Percentiles rank a stretch among this genome's conserved stretches.
phyloP scores from a whole-genome alignment of 2,797 vertebrate genomes.

The Thalassophryne amazonica region DNA sequence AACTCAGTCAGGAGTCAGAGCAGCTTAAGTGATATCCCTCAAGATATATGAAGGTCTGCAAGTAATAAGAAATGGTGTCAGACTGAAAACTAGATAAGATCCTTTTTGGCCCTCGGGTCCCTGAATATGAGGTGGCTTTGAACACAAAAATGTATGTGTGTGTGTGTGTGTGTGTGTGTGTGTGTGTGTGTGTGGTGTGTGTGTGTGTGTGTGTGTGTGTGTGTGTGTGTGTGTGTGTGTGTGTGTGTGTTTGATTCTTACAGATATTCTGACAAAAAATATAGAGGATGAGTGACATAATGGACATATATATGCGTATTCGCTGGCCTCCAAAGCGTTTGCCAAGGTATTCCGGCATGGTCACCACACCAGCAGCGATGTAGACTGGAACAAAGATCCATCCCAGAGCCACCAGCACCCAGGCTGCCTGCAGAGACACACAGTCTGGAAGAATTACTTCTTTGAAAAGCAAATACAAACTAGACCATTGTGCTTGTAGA shows the following conservation, averaged over 20 bases:
- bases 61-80: too few species aligned
- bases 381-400: slow-evolving; percentile 96
- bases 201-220: background rate
- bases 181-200: too few species aligned
- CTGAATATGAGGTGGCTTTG: too few species aligned
- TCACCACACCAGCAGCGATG: slow-evolving; percentile 89
- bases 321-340: slow-evolving; percentile 93
- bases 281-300: slow-evolving; percentile 91
- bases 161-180: background rate
- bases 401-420: slow-evolving; percentile 89
- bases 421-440: slow-evolving; percentile 79
- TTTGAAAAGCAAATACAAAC: too few species aligned
- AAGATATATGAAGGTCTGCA: too few species aligned
- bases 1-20: too few species aligned
- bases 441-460: too few species aligned
- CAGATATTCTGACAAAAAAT: slow-evolving; percentile 96
- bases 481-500: too few species aligned
- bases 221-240: background rate
- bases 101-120: too few species aligned
- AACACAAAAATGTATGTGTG: too few species aligned
- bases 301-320: slow-evolving; percentile 89
- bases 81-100: too few species aligned
- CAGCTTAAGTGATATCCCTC: too few species aligned
- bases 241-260: slow-evolving; percentile 63
- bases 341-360: slow-evolving; percentile 92